Evolutionary conservation across 2,888 invertebrate species (phyloP).

Genomic region (Nudaria mundana): DNA sequence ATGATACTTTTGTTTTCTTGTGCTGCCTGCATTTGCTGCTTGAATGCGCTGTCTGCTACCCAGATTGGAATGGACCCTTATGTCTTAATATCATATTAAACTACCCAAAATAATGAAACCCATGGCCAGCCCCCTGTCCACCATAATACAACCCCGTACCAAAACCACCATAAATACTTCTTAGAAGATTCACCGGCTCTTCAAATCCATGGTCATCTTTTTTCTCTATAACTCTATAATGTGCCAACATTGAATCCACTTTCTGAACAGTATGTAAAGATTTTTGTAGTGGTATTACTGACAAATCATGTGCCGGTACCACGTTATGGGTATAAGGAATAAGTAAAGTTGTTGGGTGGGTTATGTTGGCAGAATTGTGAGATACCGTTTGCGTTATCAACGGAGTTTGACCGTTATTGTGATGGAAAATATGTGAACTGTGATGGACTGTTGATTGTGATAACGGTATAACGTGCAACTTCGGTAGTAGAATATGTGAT

Average conservation of each 20-base stretch:
- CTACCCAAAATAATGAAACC: constrained; percentile 63
- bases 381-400: constrained; percentile 45
- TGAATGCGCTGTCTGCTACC: too few relatives aligned
- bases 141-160: constrained; percentile 64
- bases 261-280: constrained; percentile 34
- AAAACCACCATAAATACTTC: constrained; percentile 65
- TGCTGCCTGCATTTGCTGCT: too few relatives aligned
- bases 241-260: constrained; percentile 36
- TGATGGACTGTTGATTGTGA: constrained; percentile 49
- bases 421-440: constrained; percentile 39
- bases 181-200: constrained; percentile 43
- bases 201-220: constrained; percentile 47
- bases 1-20: too few relatives aligned
- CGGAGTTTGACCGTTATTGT: constrained; percentile 43
- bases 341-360: constrained; percentile 45
- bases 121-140: constrained; percentile 69
- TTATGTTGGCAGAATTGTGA: constrained; percentile 42
- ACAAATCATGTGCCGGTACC: constrained; percentile 58
- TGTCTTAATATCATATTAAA: too few relatives aligned
- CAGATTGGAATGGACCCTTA: too few relatives aligned
- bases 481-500: constrained; percentile 36
- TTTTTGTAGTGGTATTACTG: constrained; percentile 63
- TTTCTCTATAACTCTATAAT: constrained; percentile 39
- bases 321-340: constrained; percentile 53
- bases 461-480: constrained; percentile 57